phyloP scores from a whole-genome alignment of 1,140 invertebrate genomes.

The Aphaenogaster ashmeadi region DNA sequence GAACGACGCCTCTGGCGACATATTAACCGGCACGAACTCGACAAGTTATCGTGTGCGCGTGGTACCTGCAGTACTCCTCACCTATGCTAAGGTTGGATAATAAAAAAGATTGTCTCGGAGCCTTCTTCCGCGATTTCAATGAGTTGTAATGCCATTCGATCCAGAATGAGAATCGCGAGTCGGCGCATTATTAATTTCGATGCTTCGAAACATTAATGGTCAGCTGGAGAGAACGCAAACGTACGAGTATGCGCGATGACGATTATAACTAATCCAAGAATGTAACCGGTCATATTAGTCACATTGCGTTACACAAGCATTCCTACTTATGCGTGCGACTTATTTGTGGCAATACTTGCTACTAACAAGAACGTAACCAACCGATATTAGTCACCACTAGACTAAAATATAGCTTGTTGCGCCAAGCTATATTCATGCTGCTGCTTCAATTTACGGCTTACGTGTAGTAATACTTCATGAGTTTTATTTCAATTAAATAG shows the following conservation, averaged over 20 bases:
- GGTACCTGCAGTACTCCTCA: background rate
- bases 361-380: conserved; percentile 36
- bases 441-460: conserved; percentile 34
- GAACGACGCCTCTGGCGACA: conserved; percentile 73
- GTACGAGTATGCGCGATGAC: background rate
- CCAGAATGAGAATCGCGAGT: conserved; percentile 15
- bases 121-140: conserved; percentile 8
- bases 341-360: conserved; percentile 22
- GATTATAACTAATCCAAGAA: conserved; percentile 35
- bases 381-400: conserved; percentile 35
- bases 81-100: conserved; percentile 15
- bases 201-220: background rate
- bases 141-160: background rate
- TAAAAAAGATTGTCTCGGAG: conserved; percentile 53
- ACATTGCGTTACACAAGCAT: conserved; percentile 30
- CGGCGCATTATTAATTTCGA: conserved; percentile 35
- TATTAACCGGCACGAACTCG: conserved; percentile 76
- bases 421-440: background rate
- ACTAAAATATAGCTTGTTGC: conserved; percentile 39
- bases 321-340: conserved; percentile 11
- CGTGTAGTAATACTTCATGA: conserved; percentile 21
- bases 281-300: conserved; percentile 37
- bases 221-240: background rate
- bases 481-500: conserved; percentile 35
- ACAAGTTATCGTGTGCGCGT: conserved; percentile 58